A percentile compares a stretch with the other conserved stretches of the same genome.
Conservation (phyloP, 2,113 vertebrate species). For the Excalfactoria chinensis region DNA sequence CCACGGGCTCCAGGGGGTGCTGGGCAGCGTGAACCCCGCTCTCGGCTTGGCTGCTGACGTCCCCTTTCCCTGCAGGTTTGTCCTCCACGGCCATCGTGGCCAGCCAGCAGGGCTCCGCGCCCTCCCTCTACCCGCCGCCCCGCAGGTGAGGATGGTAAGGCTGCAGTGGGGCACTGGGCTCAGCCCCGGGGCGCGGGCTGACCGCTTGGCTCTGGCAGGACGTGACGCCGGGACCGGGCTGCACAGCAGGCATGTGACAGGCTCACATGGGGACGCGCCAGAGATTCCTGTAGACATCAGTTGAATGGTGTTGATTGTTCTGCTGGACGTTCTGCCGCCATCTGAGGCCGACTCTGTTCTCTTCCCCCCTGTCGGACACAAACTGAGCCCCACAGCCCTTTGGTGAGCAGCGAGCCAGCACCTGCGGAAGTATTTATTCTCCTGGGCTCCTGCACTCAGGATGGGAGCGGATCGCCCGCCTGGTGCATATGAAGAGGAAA, state of each 20-base stretch:
- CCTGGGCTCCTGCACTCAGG: conserved; percentile 38
- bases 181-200: rapidly evolving
- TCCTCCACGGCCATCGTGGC: conserved; percentile 96
- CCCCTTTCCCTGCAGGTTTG: conserved; percentile 80
- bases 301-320: conserved; percentile 93
- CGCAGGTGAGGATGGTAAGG: conserved; percentile 97
- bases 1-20: not conserved
- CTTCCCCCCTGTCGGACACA: conserved; percentile 66
- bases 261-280: conserved; percentile 89
- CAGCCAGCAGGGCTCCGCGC: conserved; percentile 89
- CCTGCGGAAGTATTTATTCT: conserved; percentile 81
- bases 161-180: not conserved
- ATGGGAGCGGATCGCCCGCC: not conserved
- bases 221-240: conserved; percentile 84
- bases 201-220: conserved; percentile 75
- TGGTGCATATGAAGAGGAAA: conserved; percentile 71
- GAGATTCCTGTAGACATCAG: conserved; percentile 92
- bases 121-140: conserved; percentile 89
- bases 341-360: conserved; percentile 81
- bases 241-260: conserved; percentile 90
- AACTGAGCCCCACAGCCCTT: conserved; percentile 58
- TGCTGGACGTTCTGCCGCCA: conserved; percentile 84
- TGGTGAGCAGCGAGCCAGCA: conserved; percentile 85
- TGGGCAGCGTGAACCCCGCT: rapidly evolving
- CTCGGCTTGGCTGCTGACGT: rapidly evolving